Conservation (phyloP, 2,888 invertebrate genomes). For the Ennomos erosarius region DNA sequence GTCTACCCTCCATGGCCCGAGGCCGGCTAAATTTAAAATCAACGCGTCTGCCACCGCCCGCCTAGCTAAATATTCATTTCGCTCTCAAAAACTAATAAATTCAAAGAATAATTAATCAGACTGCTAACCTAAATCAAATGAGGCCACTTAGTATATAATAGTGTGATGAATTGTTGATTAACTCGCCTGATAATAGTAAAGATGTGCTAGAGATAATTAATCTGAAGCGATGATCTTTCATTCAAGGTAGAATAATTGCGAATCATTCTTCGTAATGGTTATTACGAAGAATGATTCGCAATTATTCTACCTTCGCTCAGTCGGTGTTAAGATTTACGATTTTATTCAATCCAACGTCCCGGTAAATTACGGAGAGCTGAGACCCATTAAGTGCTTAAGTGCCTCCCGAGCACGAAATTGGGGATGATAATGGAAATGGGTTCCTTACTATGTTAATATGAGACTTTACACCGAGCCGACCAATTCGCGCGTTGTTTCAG, state of each 20-base stretch:
- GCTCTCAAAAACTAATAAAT: conserved; percentile 6
- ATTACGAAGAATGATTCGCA: conserved; percentile 74
- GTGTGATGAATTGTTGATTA: conserved; percentile 23
- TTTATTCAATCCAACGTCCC: conserved; percentile 82
- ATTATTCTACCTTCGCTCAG: conserved; percentile 68
- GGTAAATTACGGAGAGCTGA: conserved; percentile 80
- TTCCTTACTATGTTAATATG: conserved; percentile 81
- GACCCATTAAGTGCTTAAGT: conserved; percentile 84
- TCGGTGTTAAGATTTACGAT: conserved; percentile 81
- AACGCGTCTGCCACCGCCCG: conserved; percentile 24
- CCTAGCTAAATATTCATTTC: conserved; percentile 29
- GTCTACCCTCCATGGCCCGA: conserved; percentile 44
- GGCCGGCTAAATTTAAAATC: conserved; percentile 51
- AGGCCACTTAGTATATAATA: conserved; percentile 4
- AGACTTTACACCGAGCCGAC: conserved; percentile 66
- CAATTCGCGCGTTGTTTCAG: conserved; percentile 70
- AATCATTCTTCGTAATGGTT: conserved; percentile 76
- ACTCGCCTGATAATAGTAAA: conserved; percentile 15
- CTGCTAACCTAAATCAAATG: conserved; percentile 8
- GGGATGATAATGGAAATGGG: conserved; percentile 83
- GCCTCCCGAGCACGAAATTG: conserved; percentile 83
- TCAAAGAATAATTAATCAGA: conserved; percentile 11
- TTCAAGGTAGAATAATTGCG: conserved; percentile 63
- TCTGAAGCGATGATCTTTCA: conserved; percentile 53
- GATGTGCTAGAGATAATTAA: conserved; percentile 41